Evolutionary conservation across 2,888 invertebrate genomes (phyloP).

Genomic region (Alviniconcha strummeri): DNA sequence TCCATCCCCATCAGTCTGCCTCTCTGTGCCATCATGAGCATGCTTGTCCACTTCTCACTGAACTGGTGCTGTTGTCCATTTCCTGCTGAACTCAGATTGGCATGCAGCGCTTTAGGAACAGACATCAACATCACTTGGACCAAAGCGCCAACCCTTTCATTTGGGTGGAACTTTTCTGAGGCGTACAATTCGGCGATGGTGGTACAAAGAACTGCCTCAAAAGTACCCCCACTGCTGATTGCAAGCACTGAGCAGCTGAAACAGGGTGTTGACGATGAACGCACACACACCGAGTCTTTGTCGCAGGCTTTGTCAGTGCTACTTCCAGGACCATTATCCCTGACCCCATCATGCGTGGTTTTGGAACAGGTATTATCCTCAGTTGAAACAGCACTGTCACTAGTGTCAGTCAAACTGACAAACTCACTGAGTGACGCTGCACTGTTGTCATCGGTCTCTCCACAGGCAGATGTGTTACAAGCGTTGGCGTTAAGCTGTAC

Average conservation of each 20-base stretch:
- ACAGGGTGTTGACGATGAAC: not conserved
- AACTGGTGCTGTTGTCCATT: slow-evolving; percentile 20
- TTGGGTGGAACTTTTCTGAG: slow-evolving; percentile 23
- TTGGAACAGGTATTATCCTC: no score
- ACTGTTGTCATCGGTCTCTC: no score
- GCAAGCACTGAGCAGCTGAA: not conserved
- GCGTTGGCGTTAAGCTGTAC: no score
- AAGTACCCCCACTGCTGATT: slow-evolving; percentile 48
- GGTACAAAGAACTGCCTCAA: slow-evolving; percentile 47
- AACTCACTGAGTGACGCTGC: no score
- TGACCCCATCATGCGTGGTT: no score
- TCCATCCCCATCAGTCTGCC: slow-evolving; percentile 27
- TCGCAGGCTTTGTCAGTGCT: no score
- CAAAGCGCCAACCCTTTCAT: slow-evolving; percentile 33
- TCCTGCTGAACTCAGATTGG: slow-evolving; percentile 26
- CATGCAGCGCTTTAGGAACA: slow-evolving; percentile 43
- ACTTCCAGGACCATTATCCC: no score
- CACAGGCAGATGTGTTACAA: no score
- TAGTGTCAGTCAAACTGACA: no score
- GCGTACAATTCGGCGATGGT: slow-evolving; percentile 33
- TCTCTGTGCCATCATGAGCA: slow-evolving; percentile 6
- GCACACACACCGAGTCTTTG: no score
- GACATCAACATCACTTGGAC: slow-evolving; percentile 39
- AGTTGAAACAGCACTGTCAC: no score
- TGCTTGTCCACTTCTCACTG: slow-evolving; percentile 20